A percentile compares a stretch with the other conserved stretches of the same genome.
These are phyloP conservation scores for Arctia plantaginis DNA, from an alignment of 2,888 invertebrate species.

Conservation along the genomic window DNA sequence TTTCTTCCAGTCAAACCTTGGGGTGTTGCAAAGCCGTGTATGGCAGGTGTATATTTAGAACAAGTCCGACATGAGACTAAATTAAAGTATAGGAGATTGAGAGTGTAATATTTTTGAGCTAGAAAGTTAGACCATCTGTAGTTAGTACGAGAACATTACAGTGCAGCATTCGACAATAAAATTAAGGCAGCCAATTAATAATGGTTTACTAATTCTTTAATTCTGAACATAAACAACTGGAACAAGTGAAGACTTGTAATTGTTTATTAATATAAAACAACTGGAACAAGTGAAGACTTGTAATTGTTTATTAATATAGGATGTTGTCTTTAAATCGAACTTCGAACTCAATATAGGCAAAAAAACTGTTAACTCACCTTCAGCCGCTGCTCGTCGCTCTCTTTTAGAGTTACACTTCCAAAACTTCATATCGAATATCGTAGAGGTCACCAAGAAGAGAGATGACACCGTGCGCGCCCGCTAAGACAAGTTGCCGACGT, in stretches of 20 bases:
- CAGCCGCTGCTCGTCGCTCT: slow-evolving; percentile 64
- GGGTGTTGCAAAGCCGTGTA: too few species aligned
- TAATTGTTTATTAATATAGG: not conserved
- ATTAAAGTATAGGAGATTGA: not conserved
- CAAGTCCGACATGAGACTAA: too few species aligned
- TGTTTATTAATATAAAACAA: not conserved
- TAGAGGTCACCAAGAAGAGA: slow-evolving; percentile 57
- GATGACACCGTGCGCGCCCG: slow-evolving; percentile 72
- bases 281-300: not conserved
- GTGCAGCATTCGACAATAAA: not conserved
- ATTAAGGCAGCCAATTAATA: not conserved
- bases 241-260: not conserved
- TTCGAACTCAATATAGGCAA: not conserved
- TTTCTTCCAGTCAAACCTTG: too few species aligned
- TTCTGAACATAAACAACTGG: not conserved
- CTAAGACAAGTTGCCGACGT: slow-evolving; percentile 74
- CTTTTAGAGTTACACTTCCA: slow-evolving; percentile 79
- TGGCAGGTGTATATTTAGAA: too few species aligned
- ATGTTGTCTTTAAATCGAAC: not conserved
- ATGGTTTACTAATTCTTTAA: not conserved
- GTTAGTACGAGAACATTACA: not conserved
- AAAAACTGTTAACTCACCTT: slow-evolving; percentile 61
- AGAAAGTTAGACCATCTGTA: not conserved
- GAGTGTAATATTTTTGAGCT: not conserved
- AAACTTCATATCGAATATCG: slow-evolving; percentile 74